Evolutionary conservation across 2,888 invertebrate genomes (phyloP), one percentile per base, ranked within the genome.

Genomic region (Tipula helvola): DNA sequence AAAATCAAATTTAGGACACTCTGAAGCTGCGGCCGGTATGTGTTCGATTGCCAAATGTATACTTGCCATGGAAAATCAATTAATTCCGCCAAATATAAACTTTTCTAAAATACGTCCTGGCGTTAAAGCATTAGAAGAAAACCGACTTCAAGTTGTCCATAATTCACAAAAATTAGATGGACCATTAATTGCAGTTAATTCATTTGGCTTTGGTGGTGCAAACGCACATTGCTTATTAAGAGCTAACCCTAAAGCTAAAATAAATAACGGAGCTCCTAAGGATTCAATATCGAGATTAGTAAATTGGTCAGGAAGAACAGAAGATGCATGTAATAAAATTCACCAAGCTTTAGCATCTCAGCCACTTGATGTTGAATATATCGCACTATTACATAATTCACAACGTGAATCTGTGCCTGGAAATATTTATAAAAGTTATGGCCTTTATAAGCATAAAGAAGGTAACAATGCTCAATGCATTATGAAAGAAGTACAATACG

Each of bases 81-180:
- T 28, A 28, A 28, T 99, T 86, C 96, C 98, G 0, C 97, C 97
- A 2, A 99, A 98, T 90, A 93, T 98, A 12, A 95, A 99, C 91
- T 98, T 93, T 91, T 91, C 92, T 0, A 91, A 91, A 0, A 94
- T 96, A 1, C 93, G 94, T 36, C 91, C 93, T 47, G 94, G 93
- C 1, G 93, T 95, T 0, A 91, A 93, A 16, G 93, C 94, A 0
- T 90, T 96, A 0, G 92, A 92, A 0, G 93, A 95, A 41, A 94
- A 94, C 0, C 92, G 94, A 84, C 90, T 95, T 42, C 89, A 93
- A 88, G 97, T 98, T 0, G 95, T 98, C 0, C 94, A 95, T 0
- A 96, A 95, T 86, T 2, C 28, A 28, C 28, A 28, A 28, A 28
- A 28, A 28, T 28, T 28, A 28, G 28, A 28, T 28, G 28, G 28